These are phyloP conservation scores for Acleris holmiana DNA, from an alignment of 2,888 invertebrate species.

Conservation along the genomic window DNA sequence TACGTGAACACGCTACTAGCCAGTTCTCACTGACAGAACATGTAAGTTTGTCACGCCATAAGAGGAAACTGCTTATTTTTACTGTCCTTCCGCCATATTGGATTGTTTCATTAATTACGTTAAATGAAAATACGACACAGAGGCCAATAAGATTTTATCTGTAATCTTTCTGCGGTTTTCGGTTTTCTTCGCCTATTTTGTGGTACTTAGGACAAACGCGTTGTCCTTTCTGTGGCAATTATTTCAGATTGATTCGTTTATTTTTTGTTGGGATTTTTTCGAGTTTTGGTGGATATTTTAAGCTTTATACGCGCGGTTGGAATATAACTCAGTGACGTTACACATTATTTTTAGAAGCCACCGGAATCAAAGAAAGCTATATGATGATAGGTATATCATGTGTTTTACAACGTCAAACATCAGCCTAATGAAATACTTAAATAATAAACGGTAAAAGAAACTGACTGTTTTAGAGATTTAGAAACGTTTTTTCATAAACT, in stretches of 20 bases:
- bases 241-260: constrained; percentile 1
- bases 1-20: constrained; percentile 6
- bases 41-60: constrained; percentile 14
- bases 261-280: not conserved
- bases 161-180: constrained; percentile 25
- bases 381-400: too few species aligned
- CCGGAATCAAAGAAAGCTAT: too few species aligned
- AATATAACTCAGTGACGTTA: too few species aligned
- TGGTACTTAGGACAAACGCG: constrained; percentile 14
- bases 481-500: not conserved
- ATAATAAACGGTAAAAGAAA: too few species aligned
- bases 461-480: too few species aligned
- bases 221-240: constrained; percentile 22
- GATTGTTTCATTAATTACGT: constrained; percentile 36
- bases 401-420: too few species aligned
- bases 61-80: constrained; percentile 24
- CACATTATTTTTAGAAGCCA: too few species aligned
- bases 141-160: constrained; percentile 33
- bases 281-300: not conserved
- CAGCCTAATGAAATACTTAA: too few species aligned
- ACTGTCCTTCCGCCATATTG: constrained; percentile 16
- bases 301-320: too few species aligned
- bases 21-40: not conserved
- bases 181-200: constrained; percentile 24
- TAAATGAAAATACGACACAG: constrained; percentile 35